phyloP scores from a whole-genome alignment of 2,113 vertebrate species.

The Thamnophis sirtalis region DNA sequence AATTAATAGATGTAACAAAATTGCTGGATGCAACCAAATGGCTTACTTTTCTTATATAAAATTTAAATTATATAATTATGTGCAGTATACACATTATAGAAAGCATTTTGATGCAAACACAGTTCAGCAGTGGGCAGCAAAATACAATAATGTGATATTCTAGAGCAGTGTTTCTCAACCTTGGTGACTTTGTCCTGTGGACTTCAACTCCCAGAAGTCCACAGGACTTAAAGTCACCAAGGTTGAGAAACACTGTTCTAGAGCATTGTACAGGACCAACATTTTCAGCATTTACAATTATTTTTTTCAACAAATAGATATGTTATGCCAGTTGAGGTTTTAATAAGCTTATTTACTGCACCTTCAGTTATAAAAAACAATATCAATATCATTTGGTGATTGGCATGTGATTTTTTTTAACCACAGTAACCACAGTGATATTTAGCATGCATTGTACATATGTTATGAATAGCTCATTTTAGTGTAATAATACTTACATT shows the following conservation, averaged over 20 bases:
- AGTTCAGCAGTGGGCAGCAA: neutral
- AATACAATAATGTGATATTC: neutral
- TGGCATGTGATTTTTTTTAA: neutral
- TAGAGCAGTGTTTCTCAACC: neutral
- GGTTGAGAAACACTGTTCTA: no score
- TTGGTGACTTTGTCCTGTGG: no score
- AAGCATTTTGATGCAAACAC: neutral
- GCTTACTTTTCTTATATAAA: constrained; percentile 2
- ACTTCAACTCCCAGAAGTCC: no score
- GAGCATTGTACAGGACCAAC: neutral
- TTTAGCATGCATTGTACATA: neutral
- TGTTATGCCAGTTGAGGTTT: neutral
- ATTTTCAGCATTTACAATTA: neutral
- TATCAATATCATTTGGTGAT: neutral
- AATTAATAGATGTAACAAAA: constrained; percentile 53
- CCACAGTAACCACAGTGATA: neutral
- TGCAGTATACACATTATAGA: constrained; percentile 30
- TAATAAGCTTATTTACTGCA: neutral
- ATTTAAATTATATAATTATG: neutral
- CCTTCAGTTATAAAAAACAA: neutral
- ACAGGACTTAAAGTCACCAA: no score
- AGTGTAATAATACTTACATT: constrained; percentile 10
- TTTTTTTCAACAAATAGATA: neutral
- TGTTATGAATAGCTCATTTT: neutral
- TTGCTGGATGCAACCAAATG: constrained; percentile 80